A percentile compares a stretch with the other conserved stretches of the same genome.
These are phyloP conservation scores for Andricus curvator DNA, from an alignment of 2,888 invertebrate genomes.

Conservation along the genomic window DNA sequence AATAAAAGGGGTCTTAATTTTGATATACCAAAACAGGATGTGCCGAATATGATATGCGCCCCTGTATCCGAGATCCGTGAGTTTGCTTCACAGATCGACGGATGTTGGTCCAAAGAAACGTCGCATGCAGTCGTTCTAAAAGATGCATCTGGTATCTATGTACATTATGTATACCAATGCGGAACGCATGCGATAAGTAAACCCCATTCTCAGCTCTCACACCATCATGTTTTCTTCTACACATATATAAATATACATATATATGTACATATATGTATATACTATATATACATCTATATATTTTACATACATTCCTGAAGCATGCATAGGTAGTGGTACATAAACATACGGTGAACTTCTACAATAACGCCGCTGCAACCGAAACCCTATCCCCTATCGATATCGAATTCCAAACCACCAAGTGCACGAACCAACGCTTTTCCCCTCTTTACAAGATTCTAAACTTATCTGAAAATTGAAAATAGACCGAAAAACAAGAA, in stretches of 20 bases:
- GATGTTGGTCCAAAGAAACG: constrained; percentile 4
- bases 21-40: not conserved
- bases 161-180: constrained; percentile 8
- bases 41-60: not conserved
- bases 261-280: not conserved
- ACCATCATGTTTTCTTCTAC: not conserved
- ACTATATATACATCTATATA: not conserved
- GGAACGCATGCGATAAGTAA: constrained; percentile 23
- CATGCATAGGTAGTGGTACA: not conserved
- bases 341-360: not conserved
- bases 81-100: constrained; percentile 7
- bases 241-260: not conserved
- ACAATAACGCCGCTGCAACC: not conserved
- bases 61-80: constrained; percentile 3
- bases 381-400: constrained; percentile 28
- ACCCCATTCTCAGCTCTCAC: constrained; percentile 7
- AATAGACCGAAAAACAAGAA: not conserved
- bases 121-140: not conserved
- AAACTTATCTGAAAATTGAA: constrained; percentile 24
- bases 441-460: constrained; percentile 29
- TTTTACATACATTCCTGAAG: not conserved
- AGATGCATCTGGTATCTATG: constrained; percentile 33
- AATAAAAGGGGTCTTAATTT: not conserved
- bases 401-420: constrained; percentile 22
- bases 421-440: constrained; percentile 21